Evolutionary conservation across 1,140 invertebrate species (phyloP).

Genomic region (Rhopalosiphum maidis): DNA sequence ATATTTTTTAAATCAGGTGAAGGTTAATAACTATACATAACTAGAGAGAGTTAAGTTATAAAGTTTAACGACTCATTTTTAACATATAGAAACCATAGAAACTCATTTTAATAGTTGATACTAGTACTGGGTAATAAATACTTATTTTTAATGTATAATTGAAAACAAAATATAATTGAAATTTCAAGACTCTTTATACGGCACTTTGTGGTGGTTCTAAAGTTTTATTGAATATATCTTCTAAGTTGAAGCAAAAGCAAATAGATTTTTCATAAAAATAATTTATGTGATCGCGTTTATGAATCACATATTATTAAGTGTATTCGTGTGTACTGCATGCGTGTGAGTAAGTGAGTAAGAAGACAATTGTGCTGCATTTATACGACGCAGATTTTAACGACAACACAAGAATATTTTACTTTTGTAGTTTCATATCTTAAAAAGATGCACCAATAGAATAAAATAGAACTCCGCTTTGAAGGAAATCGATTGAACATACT

Average conservation of each 20-base stretch:
- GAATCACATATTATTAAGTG: background rate
- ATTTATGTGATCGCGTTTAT: background rate
- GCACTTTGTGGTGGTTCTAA: background rate
- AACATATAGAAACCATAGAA: background rate
- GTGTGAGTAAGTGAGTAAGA: background rate
- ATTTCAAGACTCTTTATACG: background rate
- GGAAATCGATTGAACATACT: background rate
- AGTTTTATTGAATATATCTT: background rate
- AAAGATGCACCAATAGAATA: background rate
- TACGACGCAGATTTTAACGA: background rate
- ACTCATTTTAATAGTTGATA: background rate
- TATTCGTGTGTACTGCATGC: background rate
- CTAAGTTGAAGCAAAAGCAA: background rate
- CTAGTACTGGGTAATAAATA: background rate
- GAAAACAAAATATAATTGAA: background rate
- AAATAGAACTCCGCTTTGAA: background rate
- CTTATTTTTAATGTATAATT: background rate
- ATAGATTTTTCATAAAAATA: background rate
- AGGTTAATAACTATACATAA: background rate
- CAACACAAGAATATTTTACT: background rate
- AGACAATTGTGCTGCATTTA: background rate
- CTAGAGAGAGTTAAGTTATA: background rate
- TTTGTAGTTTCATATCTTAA: background rate
- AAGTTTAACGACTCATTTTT: background rate
- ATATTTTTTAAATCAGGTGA: background rate